Evolutionary conservation across 2,113 vertebrate genomes (phyloP), one percentile per base, ranked within the genome.

Genomic region (Gallinago media): DNA sequence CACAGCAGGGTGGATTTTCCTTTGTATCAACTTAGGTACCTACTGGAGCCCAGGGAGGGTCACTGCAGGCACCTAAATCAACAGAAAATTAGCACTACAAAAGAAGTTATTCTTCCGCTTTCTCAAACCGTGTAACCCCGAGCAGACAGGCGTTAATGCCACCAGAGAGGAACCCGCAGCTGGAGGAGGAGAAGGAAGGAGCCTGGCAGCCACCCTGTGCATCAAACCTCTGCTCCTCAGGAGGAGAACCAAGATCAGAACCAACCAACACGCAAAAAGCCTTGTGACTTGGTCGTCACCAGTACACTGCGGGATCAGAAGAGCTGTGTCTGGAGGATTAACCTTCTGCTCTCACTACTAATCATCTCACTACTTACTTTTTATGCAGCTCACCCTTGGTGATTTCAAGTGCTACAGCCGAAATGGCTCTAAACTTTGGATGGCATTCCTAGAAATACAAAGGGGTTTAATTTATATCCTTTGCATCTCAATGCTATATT

Each of bases 231-330:
- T 12, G 1, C 0, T 1, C 4, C 2, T 52, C 79, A 54, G 31
- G 0, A 47, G 26, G 23, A 34, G 47, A 54, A 23, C 1, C 2
- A 14, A 63, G 59, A 40, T 23, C 29, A 44, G 63, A 31, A 32
- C 1, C 36, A 40, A 4, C 22, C 0, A 0, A 6, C 1, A 40
- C 1, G 2, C 3, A 2, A 54, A 50, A 59, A 0, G 0, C 77
- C 70, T 12, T 32, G 59, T 62, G 72, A 73, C 81, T 12, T 16
- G 12, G 36, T n/a, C 5, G 1, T 27, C 88, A 77, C 25, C 63
- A 59, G 88, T 4, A 26, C 32, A 2, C 25, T 4, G 49, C 1
- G 4, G 73, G 42, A 31, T 81, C 65, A 74, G 50, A 32, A 61
- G 38, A 56, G 76, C 76, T 62, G 31, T 3, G 5, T 13, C 65